These are phyloP conservation scores for Brevimyrus niger DNA, from an alignment of 2,113 vertebrate species.

Conservation along the genomic window DNA sequence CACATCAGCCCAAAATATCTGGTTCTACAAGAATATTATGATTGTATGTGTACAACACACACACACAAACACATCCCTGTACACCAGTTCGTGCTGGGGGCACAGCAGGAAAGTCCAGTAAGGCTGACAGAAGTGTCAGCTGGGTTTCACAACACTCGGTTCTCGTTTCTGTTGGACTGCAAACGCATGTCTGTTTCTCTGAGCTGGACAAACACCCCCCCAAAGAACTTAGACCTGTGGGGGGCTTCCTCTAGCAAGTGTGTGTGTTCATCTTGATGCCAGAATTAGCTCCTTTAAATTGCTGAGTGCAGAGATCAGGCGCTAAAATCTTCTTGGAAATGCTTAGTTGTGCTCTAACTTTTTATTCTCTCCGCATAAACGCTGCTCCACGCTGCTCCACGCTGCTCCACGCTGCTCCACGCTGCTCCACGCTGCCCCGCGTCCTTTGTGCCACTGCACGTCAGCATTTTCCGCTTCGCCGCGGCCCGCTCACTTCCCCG, in stretches of 20 bases:
- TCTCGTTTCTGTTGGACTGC: neutral
- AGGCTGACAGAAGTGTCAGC: neutral
- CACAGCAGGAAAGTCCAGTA: neutral
- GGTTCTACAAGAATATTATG: slow-evolving; percentile 1
- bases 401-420: no score
- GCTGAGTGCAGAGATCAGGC: slow-evolving; percentile 6
- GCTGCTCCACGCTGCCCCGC: neutral
- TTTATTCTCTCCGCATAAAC: neutral
- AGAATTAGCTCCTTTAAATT: neutral
- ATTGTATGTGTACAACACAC: neutral
- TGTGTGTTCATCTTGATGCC: neutral
- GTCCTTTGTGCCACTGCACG: neutral
- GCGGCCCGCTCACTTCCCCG: neutral
- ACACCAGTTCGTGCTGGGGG: neutral
- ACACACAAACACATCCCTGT: neutral
- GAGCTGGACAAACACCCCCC: neutral
- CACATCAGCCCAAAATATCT: slow-evolving; percentile 11
- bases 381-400: neutral
- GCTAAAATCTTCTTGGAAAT: neutral
- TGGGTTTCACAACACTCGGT: neutral
- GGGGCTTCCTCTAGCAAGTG: neutral
- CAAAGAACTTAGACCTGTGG: neutral
- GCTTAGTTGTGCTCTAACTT: neutral
- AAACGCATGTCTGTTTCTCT: neutral
- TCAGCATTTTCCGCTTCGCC: neutral